Evolutionary conservation across 2,888 invertebrate genomes (phyloP).

Genomic region (Lordiphosa fenestrarum): DNA sequence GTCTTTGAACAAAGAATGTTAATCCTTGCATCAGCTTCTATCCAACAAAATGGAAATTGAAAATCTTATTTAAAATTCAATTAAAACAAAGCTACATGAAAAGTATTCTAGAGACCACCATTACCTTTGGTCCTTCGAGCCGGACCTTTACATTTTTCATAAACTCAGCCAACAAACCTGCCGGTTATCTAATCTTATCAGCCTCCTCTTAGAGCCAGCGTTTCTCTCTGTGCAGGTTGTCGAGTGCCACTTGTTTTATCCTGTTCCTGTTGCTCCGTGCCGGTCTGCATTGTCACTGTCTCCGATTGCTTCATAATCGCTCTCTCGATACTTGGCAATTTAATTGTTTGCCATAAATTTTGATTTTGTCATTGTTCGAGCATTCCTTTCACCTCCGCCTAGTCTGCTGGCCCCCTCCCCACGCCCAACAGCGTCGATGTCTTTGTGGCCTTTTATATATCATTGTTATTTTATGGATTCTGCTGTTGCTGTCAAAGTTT

Average conservation of each 20-base stretch:
- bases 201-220: no score
- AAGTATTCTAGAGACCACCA: no score
- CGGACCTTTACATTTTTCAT: no score
- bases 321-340: constrained; percentile 38
- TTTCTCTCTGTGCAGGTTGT: no score
- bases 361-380: constrained; percentile 50
- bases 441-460: constrained; percentile 16
- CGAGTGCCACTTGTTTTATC: background rate
- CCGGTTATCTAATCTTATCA: no score
- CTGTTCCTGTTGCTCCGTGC: background rate
- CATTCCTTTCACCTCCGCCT: background rate
- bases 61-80: no score
- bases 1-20: no score
- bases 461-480: constrained; percentile 38
- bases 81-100: no score
- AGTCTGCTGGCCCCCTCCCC: background rate
- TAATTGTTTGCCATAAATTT: constrained; percentile 63
- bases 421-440: background rate
- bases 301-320: constrained; percentile 24
- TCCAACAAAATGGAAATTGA: no score
- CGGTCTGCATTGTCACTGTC: background rate
- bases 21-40: no score
- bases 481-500: constrained; percentile 21
- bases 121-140: no score
- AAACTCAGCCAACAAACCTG: no score